Base-by-base conservation (phyloP, 2,113 vertebrate genomes). In the Vombatus ursinus region DNA sequence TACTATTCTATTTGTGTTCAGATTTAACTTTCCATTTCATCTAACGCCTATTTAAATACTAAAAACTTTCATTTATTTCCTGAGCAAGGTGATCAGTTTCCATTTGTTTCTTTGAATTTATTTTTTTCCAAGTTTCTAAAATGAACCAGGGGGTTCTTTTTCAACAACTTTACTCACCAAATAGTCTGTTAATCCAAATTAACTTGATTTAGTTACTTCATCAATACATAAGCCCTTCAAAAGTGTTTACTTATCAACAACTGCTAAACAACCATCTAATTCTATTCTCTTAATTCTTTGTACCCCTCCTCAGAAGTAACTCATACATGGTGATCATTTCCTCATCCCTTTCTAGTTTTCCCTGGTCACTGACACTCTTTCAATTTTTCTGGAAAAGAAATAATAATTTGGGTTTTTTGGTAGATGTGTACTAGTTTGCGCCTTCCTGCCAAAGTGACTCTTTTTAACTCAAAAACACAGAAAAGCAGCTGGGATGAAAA, bases 311-410 rank as follows among this genome's bases (percentile, higher is more conserved):
- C 52, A 91, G 48, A 57, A 44, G 90, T 50, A 92, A 49, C 5
- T 22, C 90, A 91, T 93, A 54, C 44, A 68, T 0, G 26, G 1
- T 61, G 10, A 91, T 94, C 91, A 16, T 37, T 68, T 68, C 4
- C 31, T 68, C 31, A 37, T 68, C 57, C 31, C 31, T 68, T 37
- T 68, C 10, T 68, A 37, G 26, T 61, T 61, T 61, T 61, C 57
- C 61, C 31, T 51, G 44, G 26, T 8, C 11, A 68, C 84, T 91
- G 14, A 22, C 93, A 92, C 57, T 52, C 84, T 50, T 93, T 84
- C 68, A 26, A 92, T 92, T 54, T 97, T 93, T 93, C 28, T 96
- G 68, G 49, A 77, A 95, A 93, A 92, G 92, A 93, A 95, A 50
- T 50, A 68, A 94, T 93, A 95, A 95, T 93, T 57, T 57, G 25